Conservation (phyloP, 1,140 invertebrate genomes). For the Drosophila ogumai region DNA sequence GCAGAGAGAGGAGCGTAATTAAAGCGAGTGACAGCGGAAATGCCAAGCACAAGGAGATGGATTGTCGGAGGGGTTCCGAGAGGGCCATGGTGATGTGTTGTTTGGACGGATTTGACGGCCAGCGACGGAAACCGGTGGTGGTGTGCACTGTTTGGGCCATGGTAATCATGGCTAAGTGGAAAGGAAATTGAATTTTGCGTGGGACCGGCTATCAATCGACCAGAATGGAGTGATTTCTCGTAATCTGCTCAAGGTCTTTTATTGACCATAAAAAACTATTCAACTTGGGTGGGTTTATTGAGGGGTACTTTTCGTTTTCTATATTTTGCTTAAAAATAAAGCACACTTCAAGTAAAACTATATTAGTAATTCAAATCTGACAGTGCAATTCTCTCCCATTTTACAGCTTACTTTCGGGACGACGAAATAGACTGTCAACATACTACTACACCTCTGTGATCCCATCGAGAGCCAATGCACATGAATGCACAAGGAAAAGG, state of each 20-base stretch:
- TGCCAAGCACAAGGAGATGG: constrained; percentile 52
- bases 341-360: neutral
- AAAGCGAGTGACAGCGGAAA: constrained; percentile 75
- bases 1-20: constrained; percentile 59
- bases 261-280: neutral
- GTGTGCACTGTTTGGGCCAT: constrained; percentile 46
- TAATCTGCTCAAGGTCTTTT: constrained; percentile 3
- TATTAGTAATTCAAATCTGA: constrained; percentile 29
- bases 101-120: constrained; percentile 32
- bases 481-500: constrained; percentile 54
- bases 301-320: neutral
- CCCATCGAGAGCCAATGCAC: constrained; percentile 51
- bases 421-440: constrained; percentile 37
- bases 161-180: constrained; percentile 72
- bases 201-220: constrained; percentile 10
- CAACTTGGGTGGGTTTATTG: neutral
- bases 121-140: constrained; percentile 40
- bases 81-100: constrained; percentile 26
- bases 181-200: constrained; percentile 73
- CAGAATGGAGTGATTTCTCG: constrained; percentile 16
- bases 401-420: constrained; percentile 27
- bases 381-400: neutral
- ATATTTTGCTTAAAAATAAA: neutral
- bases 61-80: constrained; percentile 8
- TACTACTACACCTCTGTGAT: constrained; percentile 23